Evolutionary conservation across 2,113 vertebrate genomes (phyloP).

Genomic region (Aegotheles bennettii): DNA sequence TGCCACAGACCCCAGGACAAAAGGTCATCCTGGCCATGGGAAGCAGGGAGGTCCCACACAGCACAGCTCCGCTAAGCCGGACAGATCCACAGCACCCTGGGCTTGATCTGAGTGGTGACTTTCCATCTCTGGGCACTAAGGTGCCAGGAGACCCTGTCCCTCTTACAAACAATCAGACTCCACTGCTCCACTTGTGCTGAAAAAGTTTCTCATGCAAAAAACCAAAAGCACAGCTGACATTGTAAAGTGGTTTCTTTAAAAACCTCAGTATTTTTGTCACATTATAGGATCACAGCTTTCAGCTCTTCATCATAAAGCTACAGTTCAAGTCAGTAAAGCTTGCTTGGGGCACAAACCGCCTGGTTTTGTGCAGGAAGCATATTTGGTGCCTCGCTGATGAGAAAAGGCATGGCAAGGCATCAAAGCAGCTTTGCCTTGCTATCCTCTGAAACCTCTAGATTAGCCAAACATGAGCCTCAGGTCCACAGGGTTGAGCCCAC

Average conservation of each 20-base stretch:
- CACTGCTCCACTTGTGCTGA: not conserved
- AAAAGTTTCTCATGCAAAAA: not conserved
- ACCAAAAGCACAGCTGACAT: not conserved
- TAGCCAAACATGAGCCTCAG: not conserved
- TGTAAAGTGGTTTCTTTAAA: not conserved
- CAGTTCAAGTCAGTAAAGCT: not conserved
- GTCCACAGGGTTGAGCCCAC: not conserved
- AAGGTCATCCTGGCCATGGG: not conserved
- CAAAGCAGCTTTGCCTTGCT: not conserved
- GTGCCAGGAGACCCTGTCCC: not conserved
- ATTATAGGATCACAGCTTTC: not conserved
- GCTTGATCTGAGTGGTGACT: not conserved
- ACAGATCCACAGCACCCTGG: not conserved
- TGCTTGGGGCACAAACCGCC: not conserved
- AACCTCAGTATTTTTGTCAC: not conserved
- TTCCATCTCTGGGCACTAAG: not conserved
- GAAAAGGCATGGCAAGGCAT: not conserved
- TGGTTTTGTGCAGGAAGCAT: not conserved
- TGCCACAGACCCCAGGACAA: not conserved
- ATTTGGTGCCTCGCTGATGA: not conserved
- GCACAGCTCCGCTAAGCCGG: accelerated
- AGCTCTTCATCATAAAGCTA: not conserved
- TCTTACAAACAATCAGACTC: not conserved
- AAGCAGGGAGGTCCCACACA: not conserved
- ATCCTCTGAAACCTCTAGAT: not conserved